Evolutionary conservation across 2,888 invertebrate genomes (phyloP).

Genomic region (Drosophila neonasuta): DNA sequence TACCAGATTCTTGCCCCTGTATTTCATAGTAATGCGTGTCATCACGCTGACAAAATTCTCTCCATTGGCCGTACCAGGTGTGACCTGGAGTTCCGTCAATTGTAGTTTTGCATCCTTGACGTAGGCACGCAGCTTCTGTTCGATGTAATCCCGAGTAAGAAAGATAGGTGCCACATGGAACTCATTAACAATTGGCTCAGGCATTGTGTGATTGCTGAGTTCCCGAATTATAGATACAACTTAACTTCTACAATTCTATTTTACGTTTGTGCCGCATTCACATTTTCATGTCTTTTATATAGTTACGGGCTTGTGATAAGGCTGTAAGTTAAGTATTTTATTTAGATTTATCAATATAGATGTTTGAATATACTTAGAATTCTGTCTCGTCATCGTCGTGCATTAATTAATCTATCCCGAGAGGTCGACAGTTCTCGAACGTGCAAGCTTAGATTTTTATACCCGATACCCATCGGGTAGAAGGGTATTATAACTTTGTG

Average conservation of each 20-base stretch:
- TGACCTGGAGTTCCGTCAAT: constrained; percentile 37
- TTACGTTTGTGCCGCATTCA: constrained; percentile 7
- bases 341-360: constrained; percentile 4
- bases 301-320: background rate
- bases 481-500: no score
- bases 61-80: constrained; percentile 58
- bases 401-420: constrained; percentile 3
- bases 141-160: constrained; percentile 56
- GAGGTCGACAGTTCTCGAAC: background rate
- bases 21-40: constrained; percentile 55
- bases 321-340: constrained; percentile 13
- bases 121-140: constrained; percentile 40
- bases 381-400: background rate
- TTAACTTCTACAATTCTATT: background rate
- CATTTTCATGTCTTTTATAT: constrained; percentile 24
- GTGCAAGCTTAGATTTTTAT: background rate
- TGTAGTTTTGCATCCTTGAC: constrained; percentile 36
- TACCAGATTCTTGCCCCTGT: constrained; percentile 15
- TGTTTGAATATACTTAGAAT: background rate
- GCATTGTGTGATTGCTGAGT: constrained; percentile 20
- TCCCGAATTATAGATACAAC: background rate
- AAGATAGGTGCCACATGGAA: constrained; percentile 38
- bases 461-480: no score
- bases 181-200: constrained; percentile 12
- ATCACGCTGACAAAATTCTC: constrained; percentile 70